These are phyloP conservation scores for Spinibarbus caldwelli DNA, from an alignment of 2,797 vertebrate genomes.

Conservation along the genomic window DNA sequence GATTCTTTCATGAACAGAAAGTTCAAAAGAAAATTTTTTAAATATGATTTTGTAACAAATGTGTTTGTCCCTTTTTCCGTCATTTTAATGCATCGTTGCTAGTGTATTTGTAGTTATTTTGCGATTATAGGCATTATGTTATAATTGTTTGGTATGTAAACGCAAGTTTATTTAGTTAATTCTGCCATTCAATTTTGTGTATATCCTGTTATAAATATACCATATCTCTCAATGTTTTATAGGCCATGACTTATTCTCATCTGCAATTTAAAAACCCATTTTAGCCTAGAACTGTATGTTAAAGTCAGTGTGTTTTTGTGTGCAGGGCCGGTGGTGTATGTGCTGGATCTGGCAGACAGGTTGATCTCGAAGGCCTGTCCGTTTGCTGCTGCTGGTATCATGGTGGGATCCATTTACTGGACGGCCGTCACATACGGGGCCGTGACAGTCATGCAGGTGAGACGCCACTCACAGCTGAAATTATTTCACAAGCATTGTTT, in stretches of 20 bases:
- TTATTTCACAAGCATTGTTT: background rate
- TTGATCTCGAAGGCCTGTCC: constrained; percentile 98
- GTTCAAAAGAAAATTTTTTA: no score
- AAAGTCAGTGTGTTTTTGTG: background rate
- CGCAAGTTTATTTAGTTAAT: background rate
- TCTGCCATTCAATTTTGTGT: background rate
- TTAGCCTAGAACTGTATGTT: no score
- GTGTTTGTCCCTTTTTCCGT: no score
- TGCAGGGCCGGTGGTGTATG: constrained; percentile 94
- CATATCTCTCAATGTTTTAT: no score
- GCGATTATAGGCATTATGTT: background rate
- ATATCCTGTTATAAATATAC: no score
- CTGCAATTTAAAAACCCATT: no score
- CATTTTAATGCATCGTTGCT: no score
- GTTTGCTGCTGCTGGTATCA: constrained; percentile 97
- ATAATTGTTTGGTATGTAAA: background rate
- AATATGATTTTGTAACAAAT: no score
- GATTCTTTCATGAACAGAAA: no score
- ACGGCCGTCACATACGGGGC: constrained; percentile 98
- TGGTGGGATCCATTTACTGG: constrained; percentile 99
- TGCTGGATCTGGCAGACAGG: constrained; percentile 96
- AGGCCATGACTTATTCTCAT: no score
- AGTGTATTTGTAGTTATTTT: background rate
- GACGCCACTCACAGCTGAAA: background rate
- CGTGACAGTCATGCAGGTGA: constrained; percentile 98